Evolutionary conservation across 1,140 invertebrate genomes (phyloP), one percentile per base, ranked within the genome.

Genomic region (Acyrthosiphon pisum): DNA sequence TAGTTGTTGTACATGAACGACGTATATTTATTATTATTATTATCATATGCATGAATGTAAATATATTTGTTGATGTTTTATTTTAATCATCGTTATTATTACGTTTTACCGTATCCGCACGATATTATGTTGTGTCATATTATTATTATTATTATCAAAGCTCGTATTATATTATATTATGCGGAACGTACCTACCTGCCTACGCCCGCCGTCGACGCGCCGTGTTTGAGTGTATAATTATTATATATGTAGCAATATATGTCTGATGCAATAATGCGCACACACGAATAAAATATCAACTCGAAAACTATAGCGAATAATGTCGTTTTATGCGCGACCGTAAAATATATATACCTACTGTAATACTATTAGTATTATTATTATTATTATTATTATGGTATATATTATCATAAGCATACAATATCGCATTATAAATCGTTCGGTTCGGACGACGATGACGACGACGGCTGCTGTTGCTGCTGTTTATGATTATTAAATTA

Each of bases 51-150:
- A 76, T 76, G n/a, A n/a, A 76, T 76, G 60, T n/a, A 18, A 53
- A 53, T 53, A n/a, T 76, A 76, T 76, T n/a, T n/a, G 60, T 76
- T 76, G 60, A 76, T 76, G 60, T 76, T 76, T 76, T 76, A 76
- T 76, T 76, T 76, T 76, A 76, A 76, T 76, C 60, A 76, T n/a
- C 60, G 60, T 76, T 76, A 76, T 76, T 76, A 76, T 76, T 76
- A n/a, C n/a, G 60, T 76, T 76, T 76, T 76, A 30, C 4, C 60
- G n/a, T 20, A 76, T 76, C 60, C 14, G 14, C n/a, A 76, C 60
- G 14, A n/a, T 76, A 60, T 56, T 23, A 30, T n/a, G n/a, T n/a
- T 76, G 60, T 76, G 60, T 76, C 60, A 30, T n/a, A n/a, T 60
- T 46, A 46, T 46, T 46, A 46, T 46, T 76, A 76, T n/a, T 76